phyloP scores from a whole-genome alignment of 2,888 invertebrate genomes.

The Synergus gifuensis region DNA sequence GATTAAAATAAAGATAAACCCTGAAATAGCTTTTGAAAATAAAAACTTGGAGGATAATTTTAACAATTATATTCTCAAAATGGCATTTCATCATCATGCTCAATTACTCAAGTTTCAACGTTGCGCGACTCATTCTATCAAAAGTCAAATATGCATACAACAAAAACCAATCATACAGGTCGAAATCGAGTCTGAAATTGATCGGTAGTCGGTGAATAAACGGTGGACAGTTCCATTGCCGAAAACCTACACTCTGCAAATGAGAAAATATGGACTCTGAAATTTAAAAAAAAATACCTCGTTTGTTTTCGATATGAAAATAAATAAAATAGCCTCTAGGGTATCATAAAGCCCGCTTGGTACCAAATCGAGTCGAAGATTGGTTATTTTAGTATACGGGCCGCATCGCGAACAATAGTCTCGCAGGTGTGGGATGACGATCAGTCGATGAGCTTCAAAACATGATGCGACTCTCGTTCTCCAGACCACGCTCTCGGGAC shows the following conservation, averaged over 20 bases:
- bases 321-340: conserved; percentile 34
- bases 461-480: conserved; percentile 32
- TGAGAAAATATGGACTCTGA: conserved; percentile 5
- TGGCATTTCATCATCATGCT: background rate
- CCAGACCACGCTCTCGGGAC: conserved; percentile 11
- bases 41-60: background rate
- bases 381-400: conserved; percentile 17
- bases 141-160: conserved; percentile 22
- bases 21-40: background rate
- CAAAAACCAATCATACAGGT: background rate
- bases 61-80: background rate
- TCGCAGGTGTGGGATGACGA: background rate
- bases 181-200: conserved; percentile 18
- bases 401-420: background rate
- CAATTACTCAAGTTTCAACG: background rate
- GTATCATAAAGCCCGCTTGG: conserved; percentile 30
- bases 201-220: conserved; percentile 26
- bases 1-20: too few species aligned
- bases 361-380: conserved; percentile 32
- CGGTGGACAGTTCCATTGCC: background rate
- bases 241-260: background rate
- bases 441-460: conserved; percentile 29
- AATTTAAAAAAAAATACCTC: conserved; percentile 17
- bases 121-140: background rate
- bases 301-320: conserved; percentile 20